Evolutionary conservation across 1,140 invertebrate genomes (phyloP).

Genomic region (Hormaphis cornu): DNA sequence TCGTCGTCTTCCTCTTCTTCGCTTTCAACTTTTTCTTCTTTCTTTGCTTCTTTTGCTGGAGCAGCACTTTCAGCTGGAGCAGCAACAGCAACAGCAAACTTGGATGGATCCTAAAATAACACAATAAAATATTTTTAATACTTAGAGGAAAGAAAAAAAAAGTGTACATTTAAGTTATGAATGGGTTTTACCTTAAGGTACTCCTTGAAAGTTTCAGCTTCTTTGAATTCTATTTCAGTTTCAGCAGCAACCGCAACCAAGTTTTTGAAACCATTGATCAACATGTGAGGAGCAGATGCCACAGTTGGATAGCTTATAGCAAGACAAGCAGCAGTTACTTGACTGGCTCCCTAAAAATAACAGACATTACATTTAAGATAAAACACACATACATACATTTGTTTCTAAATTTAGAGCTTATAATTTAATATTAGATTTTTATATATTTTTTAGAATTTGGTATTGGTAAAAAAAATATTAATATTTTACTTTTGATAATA

Average conservation of each 20-base stretch:
- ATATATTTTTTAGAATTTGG: no score
- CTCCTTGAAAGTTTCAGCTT: conserved; percentile 86
- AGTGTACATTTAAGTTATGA: not conserved
- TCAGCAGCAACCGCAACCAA: conserved; percentile 89
- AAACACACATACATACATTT: not conserved
- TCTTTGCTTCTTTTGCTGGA: conserved; percentile 49
- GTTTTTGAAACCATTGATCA: conserved; percentile 97
- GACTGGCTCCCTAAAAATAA: conserved; percentile 67
- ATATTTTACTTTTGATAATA: no score
- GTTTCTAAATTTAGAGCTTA: no score
- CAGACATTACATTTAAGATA: not conserved
- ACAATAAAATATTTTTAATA: conserved; percentile 34
- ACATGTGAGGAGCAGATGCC: conserved; percentile 92
- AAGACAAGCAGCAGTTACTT: conserved; percentile 89
- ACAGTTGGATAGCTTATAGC: conserved; percentile 90
- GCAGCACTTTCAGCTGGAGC: conserved; percentile 52
- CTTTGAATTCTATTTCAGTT: conserved; percentile 89
- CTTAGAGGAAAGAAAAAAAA: no score
- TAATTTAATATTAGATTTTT: no score
- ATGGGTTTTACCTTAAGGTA: conserved; percentile 59
- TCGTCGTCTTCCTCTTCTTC: conserved; percentile 84
- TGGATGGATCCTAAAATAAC: conserved; percentile 71
- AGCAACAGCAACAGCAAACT: conserved; percentile 71
- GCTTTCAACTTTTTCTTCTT: conserved; percentile 65
- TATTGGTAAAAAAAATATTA: no score